Conservation (phyloP, 2,888 invertebrate genomes). For the Acrobeloides nanus region DNA sequence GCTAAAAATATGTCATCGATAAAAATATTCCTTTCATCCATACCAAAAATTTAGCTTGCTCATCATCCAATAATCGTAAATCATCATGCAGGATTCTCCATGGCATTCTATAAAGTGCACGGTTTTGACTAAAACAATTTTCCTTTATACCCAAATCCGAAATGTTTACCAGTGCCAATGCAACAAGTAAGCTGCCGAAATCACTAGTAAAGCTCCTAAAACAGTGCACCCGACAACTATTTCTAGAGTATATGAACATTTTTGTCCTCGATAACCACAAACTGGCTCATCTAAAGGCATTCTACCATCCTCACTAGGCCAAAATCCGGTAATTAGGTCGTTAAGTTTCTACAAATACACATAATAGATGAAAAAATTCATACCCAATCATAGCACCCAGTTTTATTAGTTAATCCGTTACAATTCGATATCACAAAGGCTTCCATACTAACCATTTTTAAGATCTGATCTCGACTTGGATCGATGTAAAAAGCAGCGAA, state of each 20-base stretch:
- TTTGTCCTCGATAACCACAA: slow-evolving; percentile 39
- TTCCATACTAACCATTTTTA: slow-evolving; percentile 32
- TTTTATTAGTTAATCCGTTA: slow-evolving; percentile 25
- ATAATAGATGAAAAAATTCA: too few species aligned
- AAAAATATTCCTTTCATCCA: background rate
- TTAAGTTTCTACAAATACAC: slow-evolving; percentile 30
- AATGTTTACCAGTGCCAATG: slow-evolving; percentile 25
- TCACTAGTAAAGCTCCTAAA: slow-evolving; percentile 27
- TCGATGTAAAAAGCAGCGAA: slow-evolving; percentile 30
- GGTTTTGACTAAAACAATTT: slow-evolving; percentile 25
- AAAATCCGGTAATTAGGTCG: slow-evolving; percentile 35
- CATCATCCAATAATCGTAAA: slow-evolving; percentile 29
- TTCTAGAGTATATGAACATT: slow-evolving; percentile 36
- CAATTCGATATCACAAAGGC: slow-evolving; percentile 23
- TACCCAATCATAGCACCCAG: slow-evolving; percentile 32
- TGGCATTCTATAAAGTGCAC: slow-evolving; percentile 29
- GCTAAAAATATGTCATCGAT: slow-evolving; percentile 15
- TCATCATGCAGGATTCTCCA: slow-evolving; percentile 31
- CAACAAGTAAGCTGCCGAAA: slow-evolving; percentile 29
- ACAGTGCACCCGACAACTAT: slow-evolving; percentile 27
- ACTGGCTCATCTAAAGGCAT: slow-evolving; percentile 41
- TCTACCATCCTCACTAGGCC: slow-evolving; percentile 27
- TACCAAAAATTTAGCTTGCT: slow-evolving; percentile 27
- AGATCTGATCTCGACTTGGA: slow-evolving; percentile 33
- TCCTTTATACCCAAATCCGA: too few species aligned